Evolutionary conservation across 2,113 vertebrate genomes (phyloP).

Genomic region (Rana temporaria): DNA sequence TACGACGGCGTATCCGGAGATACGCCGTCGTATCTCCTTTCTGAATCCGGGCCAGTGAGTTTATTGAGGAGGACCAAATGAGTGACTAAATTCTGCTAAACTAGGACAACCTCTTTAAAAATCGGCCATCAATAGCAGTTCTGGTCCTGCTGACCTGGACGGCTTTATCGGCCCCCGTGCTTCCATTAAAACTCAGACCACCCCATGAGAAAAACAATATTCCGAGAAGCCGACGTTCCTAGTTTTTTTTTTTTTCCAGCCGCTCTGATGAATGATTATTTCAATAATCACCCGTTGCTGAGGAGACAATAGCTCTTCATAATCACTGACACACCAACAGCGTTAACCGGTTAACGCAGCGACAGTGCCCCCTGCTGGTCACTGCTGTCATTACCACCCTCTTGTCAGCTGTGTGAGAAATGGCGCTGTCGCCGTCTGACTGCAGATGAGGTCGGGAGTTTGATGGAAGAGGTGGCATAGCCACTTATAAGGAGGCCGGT

Average conservation of each 20-base stretch:
- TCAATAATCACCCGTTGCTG: conserved; percentile 19
- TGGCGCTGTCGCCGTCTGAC: not conserved
- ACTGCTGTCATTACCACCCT: not conserved
- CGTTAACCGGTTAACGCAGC: not conserved
- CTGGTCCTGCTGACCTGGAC: not conserved
- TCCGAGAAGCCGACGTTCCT: too few relatives aligned
- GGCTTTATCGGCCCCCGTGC: too few relatives aligned
- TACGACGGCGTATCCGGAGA: too few relatives aligned
- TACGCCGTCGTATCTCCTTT: too few relatives aligned
- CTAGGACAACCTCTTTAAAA: too few relatives aligned
- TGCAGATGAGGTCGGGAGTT: not conserved
- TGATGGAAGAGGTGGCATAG: not conserved
- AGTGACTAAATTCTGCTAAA: too few relatives aligned
- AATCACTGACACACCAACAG: not conserved
- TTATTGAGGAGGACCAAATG: too few relatives aligned
- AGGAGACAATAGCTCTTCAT: not conserved
- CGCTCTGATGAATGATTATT: conserved; percentile 13
- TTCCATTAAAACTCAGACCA: conserved; percentile 3
- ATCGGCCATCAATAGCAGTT: not conserved
- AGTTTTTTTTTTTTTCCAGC: conserved; percentile 7
- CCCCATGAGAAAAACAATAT: not conserved
- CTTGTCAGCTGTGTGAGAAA: not conserved
- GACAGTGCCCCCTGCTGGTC: not conserved
- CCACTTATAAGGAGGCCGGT: not conserved
- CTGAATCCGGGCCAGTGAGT: too few relatives aligned